A percentile compares a stretch with the other conserved stretches of the same genome.
Evolutionary conservation across 2,797 vertebrate genomes (phyloP).

Genomic region (Periophthalmus magnuspinnatus): DNA sequence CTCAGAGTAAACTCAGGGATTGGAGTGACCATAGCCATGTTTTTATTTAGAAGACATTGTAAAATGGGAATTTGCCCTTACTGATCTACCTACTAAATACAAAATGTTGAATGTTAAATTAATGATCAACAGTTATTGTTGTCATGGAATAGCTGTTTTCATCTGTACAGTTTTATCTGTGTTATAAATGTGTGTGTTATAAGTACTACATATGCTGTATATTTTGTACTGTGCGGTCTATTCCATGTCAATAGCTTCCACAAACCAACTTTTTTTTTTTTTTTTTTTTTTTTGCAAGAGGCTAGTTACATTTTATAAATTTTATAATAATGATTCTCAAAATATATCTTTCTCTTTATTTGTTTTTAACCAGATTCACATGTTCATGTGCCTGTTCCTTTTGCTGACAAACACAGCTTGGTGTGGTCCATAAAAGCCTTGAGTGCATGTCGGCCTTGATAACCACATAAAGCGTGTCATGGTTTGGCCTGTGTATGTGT

Average conservation of each 20-base stretch:
- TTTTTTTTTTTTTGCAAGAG: no score
- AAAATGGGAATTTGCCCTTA: no score
- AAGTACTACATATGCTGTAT: no score
- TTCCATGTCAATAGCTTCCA: background rate
- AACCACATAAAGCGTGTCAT: slow-evolving; percentile 9
- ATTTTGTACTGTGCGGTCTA: background rate
- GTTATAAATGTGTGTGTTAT: no score
- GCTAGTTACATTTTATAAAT: background rate
- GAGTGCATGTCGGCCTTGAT: slow-evolving; percentile 1
- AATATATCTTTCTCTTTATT: background rate
- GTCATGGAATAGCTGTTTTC: background rate
- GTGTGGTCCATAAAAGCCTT: slow-evolving; percentile 6
- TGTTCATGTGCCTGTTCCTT: background rate
- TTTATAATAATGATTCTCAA: no score
- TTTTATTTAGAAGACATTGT: background rate
- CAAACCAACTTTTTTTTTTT: background rate
- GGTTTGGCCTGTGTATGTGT: slow-evolving; percentile 53
- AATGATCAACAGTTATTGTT: no score
- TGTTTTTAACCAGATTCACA: background rate
- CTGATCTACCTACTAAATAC: background rate
- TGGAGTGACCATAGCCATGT: background rate
- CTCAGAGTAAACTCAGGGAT: background rate
- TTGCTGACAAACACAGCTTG: background rate
- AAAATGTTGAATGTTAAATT: no score
- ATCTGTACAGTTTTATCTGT: background rate